phyloP scores from a whole-genome alignment of 2,113 vertebrate species.

The Dromaius novaehollandiae region DNA sequence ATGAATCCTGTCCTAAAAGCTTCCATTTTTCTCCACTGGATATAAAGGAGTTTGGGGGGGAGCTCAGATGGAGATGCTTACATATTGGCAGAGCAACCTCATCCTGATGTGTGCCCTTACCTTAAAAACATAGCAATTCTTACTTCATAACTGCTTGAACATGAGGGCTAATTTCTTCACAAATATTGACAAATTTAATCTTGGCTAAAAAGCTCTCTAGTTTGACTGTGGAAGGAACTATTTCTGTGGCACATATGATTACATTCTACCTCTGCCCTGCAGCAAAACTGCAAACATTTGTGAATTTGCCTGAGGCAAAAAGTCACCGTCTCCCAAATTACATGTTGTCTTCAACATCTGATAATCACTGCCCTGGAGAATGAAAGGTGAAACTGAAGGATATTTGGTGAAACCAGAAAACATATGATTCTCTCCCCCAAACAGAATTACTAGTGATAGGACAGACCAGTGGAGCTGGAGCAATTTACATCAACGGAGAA shows the following conservation, averaged over 20 bases:
- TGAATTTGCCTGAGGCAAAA: constrained; percentile 54
- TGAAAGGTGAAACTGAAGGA: constrained; percentile 36
- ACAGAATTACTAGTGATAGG: background rate
- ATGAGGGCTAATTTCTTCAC: background rate
- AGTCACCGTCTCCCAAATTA: background rate
- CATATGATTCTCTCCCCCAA: background rate
- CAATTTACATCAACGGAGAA: background rate
- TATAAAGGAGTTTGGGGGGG: background rate
- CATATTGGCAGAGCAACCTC: background rate
- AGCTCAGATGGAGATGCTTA: background rate
- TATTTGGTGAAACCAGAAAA: constrained; percentile 34
- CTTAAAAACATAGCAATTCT: background rate
- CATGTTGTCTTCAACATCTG: constrained; percentile 48
- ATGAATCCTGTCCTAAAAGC: background rate
- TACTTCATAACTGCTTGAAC: background rate
- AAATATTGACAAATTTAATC: constrained; percentile 33
- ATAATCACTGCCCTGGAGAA: constrained; percentile 49
- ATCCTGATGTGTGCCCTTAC: fast-evolving
- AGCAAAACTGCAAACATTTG: constrained; percentile 57
- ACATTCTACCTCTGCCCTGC: constrained; percentile 51
- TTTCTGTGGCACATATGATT: constrained; percentile 46
- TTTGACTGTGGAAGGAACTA: background rate
- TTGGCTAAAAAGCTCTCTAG: background rate
- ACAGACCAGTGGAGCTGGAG: background rate
- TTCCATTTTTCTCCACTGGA: background rate